A percentile compares a stretch with the other conserved stretches of the same genome.
Evolutionary conservation across 2,888 invertebrate genomes (phyloP).

Genomic region (Cybosia mesomella): DNA sequence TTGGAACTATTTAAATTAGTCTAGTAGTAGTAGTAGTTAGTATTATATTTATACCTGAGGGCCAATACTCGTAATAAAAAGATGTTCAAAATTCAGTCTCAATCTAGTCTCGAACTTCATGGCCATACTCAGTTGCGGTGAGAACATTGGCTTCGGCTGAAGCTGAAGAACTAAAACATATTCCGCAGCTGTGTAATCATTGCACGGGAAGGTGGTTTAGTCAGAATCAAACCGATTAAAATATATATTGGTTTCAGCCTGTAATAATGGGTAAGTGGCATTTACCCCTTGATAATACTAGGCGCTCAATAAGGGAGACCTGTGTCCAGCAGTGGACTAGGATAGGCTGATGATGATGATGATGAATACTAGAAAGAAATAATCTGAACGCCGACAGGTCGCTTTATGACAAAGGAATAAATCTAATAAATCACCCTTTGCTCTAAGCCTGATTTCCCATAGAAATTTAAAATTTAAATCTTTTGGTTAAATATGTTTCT

Average conservation of each 20-base stretch:
- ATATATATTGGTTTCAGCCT: background rate
- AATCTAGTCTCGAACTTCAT: background rate
- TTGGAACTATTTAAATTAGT: background rate
- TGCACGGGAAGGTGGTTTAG: background rate
- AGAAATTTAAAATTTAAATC: background rate
- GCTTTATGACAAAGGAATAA: no score
- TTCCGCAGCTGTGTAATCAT: background rate
- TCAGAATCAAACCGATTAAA: background rate
- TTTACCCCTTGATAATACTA: no score
- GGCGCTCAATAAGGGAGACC: no score
- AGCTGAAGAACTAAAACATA: background rate
- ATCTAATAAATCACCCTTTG: background rate
- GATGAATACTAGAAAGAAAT: no score
- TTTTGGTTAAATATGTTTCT: background rate
- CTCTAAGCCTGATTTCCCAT: background rate
- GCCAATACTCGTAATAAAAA: no score
- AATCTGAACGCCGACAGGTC: no score
- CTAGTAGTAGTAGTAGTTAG: no score
- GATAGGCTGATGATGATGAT: no score
- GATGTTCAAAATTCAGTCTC: no score
- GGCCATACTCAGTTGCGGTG: background rate
- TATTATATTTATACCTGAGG: background rate
- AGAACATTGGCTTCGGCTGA: no score
- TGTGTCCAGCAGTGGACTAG: no score
- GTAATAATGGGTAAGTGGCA: background rate